Evolutionary conservation across 2,888 invertebrate genomes (phyloP).

Genomic region (Busseola fusca): DNA sequence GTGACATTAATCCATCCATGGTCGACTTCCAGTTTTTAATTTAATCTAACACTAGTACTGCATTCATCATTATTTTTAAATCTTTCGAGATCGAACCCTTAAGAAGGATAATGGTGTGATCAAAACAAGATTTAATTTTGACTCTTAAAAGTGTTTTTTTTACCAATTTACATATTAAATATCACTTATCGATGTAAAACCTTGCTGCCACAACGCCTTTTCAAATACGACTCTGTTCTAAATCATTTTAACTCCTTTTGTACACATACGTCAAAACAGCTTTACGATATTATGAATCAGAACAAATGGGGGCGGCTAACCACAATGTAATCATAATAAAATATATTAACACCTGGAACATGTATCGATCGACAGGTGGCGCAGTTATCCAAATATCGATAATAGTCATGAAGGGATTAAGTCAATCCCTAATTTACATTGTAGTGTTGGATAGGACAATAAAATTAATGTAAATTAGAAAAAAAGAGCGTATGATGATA

Average conservation of each 20-base stretch:
- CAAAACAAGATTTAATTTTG: neutral
- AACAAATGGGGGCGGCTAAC: constrained; percentile 32
- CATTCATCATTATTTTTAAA: neutral
- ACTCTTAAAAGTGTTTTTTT: neutral
- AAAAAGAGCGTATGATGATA: neutral
- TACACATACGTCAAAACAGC: neutral
- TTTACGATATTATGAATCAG: constrained; percentile 48
- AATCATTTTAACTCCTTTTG: neutral
- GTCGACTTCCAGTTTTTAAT: neutral
- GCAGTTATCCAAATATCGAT: constrained; percentile 55
- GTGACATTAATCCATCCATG: too few species aligned
- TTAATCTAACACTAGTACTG: neutral
- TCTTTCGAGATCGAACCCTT: neutral
- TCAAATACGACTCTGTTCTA: too few species aligned
- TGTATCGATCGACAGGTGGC: constrained; percentile 70
- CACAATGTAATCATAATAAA: constrained; percentile 50
- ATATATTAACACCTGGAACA: constrained; percentile 65
- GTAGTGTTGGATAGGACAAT: neutral
- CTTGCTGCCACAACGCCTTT: too few species aligned
- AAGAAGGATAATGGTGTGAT: neutral
- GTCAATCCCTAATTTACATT: constrained; percentile 40
- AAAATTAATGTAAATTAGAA: neutral
- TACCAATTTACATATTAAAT: neutral
- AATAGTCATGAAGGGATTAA: constrained; percentile 23
- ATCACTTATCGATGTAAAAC: neutral